Evolutionary conservation across 2,113 vertebrate genomes (phyloP).

Genomic region (Dasyprocta punctata): DNA sequence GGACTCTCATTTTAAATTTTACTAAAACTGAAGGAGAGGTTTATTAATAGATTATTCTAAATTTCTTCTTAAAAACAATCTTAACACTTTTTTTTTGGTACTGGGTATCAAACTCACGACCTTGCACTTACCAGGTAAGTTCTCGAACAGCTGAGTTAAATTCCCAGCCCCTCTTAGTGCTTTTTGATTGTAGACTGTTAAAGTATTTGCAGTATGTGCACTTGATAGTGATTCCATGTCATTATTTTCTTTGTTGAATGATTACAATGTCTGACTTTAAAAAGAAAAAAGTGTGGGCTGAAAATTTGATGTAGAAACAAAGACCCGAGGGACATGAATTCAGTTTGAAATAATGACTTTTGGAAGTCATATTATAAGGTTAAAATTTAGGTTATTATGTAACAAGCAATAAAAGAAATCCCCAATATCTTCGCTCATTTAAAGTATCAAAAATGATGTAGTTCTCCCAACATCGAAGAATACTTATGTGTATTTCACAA

Average conservation of each 20-base stretch:
- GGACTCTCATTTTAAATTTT: background rate
- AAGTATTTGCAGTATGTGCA: background rate
- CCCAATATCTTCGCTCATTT: background rate
- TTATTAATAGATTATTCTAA: conserved; percentile 10
- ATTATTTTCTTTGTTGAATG: background rate
- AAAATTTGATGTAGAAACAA: background rate
- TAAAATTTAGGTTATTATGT: background rate
- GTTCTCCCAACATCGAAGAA: background rate
- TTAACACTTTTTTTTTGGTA: background rate
- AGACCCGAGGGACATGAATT: background rate
- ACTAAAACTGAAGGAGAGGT: background rate
- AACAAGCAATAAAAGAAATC: conserved; percentile 6
- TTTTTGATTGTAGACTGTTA: background rate
- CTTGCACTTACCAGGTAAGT: too few relatives aligned
- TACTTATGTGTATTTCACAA: background rate
- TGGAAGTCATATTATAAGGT: background rate
- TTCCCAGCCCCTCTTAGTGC: background rate
- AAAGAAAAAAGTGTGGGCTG: background rate
- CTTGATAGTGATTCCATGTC: background rate
- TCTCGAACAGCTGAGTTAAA: too few relatives aligned
- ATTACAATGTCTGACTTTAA: background rate
- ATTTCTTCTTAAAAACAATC: background rate
- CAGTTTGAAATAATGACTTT: background rate
- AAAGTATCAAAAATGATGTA: background rate
- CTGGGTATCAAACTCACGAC: too few relatives aligned